These are phyloP conservation scores for Phrynosoma blainvillii DNA, from an alignment of 2,113 vertebrate species.

Conservation along the genomic window DNA sequence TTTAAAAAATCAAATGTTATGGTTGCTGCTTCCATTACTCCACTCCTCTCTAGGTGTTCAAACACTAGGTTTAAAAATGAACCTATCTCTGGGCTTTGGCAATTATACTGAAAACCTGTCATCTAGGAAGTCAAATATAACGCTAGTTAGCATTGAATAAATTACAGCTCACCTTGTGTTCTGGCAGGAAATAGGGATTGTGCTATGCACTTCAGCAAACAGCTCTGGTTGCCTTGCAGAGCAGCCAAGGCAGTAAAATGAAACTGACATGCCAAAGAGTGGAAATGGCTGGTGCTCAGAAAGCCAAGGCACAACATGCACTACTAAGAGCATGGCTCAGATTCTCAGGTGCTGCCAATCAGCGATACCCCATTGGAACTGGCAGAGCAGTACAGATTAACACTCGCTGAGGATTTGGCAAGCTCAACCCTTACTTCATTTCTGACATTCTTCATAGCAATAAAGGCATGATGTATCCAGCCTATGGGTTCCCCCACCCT, in stretches of 20 bases:
- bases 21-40: constrained; percentile 46
- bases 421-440: background rate
- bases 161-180: constrained; percentile 43
- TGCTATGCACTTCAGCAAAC: background rate
- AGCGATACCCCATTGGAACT: background rate
- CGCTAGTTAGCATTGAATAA: constrained; percentile 6
- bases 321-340: background rate
- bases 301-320: background rate
- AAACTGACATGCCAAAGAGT: background rate
- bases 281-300: background rate
- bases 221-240: constrained; percentile 23
- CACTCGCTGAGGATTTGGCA: background rate
- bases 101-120: constrained; percentile 38
- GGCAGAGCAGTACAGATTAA: background rate
- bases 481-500: too few relatives aligned
- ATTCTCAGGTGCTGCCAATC: background rate
- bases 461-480: background rate
- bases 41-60: constrained; percentile 20
- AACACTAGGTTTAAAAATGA: constrained; percentile 33
- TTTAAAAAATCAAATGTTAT: constrained; percentile 12
- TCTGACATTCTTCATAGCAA: background rate
- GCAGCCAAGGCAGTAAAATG: constrained; percentile 15
- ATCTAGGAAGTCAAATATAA: constrained; percentile 34
- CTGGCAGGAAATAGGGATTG: constrained; percentile 34
- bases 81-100: constrained; percentile 12